These are phyloP conservation scores for Dryococelus australis DNA, from an alignment of 2,888 invertebrate species.

Conservation along the genomic window DNA sequence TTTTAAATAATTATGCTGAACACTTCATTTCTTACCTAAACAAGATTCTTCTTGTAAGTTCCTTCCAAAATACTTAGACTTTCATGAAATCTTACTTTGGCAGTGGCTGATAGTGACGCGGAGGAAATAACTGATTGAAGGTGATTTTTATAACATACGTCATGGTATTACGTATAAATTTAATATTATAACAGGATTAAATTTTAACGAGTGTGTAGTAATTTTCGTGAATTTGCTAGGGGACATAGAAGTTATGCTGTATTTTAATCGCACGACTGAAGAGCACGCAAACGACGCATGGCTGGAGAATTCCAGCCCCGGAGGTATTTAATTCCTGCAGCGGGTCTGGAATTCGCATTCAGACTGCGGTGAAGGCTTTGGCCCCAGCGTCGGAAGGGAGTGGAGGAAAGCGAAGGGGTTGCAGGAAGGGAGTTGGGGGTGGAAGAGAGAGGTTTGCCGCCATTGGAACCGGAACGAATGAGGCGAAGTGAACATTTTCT, in stretches of 20 bases:
- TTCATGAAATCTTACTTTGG: no score
- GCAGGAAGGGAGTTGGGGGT: background rate
- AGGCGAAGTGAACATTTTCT: constrained; percentile 25
- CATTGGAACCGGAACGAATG: constrained; percentile 29
- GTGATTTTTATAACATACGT: no score
- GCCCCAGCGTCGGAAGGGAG: background rate
- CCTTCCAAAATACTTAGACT: no score
- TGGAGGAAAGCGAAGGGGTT: background rate
- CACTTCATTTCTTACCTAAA: no score
- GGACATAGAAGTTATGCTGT: background rate
- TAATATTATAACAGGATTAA: no score
- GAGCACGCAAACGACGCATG: background rate
- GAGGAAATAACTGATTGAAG: no score
- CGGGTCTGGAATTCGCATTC: background rate
- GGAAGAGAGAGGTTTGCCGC: background rate
- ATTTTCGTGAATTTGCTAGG: no score
- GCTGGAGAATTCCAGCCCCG: background rate
- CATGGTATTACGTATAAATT: no score
- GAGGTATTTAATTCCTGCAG: constrained; percentile 9
- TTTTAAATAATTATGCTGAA: no score
- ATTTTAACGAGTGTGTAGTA: no score
- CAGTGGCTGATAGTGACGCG: no score
- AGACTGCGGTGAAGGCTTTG: background rate
- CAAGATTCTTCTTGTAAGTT: no score
- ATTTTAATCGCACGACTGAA: background rate